A percentile compares a stretch with the other conserved stretches of the same genome.
These are phyloP conservation scores for Poeciliopsis turrubarensis DNA, from an alignment of 2,113 vertebrate species.

Conservation along the genomic window DNA sequence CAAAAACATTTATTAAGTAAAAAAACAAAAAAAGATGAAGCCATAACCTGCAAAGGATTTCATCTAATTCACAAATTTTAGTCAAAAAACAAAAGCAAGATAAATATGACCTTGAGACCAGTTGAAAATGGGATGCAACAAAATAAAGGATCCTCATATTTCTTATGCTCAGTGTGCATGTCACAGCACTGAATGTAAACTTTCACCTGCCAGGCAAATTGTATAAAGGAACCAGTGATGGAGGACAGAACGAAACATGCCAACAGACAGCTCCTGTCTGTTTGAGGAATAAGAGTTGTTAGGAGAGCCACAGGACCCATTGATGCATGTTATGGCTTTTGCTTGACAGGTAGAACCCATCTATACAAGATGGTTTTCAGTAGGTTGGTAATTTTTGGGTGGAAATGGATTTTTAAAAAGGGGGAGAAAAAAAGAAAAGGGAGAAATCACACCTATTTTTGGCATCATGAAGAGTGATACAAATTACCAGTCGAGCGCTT, in stretches of 20 bases:
- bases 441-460: constrained; percentile 10
- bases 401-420: constrained; percentile 12
- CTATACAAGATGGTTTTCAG: constrained; percentile 21
- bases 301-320: constrained; percentile 43
- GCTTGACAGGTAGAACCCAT: constrained; percentile 32
- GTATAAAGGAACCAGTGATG: constrained; percentile 52
- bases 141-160: constrained; percentile 20
- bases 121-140: constrained; percentile 4
- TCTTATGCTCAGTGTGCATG: constrained; percentile 26
- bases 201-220: constrained; percentile 47
- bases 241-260: constrained; percentile 58
- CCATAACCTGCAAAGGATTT: constrained; percentile 17
- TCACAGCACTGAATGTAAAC: constrained; percentile 53
- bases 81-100: constrained; percentile 11
- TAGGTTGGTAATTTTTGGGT: constrained; percentile 23
- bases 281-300: constrained; percentile 52
- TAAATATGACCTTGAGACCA: neutral
- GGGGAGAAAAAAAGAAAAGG: neutral
- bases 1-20: constrained; percentile 14
- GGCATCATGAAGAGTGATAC: constrained; percentile 20
- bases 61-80: constrained; percentile 19
- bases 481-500: constrained; percentile 11
- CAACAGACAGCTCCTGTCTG: constrained; percentile 40
- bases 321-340: constrained; percentile 60
- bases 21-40: constrained; percentile 19